These are phyloP conservation scores for Psilopsiagon aymara DNA, from an alignment of 2,113 vertebrate genomes.

Conservation along the genomic window DNA sequence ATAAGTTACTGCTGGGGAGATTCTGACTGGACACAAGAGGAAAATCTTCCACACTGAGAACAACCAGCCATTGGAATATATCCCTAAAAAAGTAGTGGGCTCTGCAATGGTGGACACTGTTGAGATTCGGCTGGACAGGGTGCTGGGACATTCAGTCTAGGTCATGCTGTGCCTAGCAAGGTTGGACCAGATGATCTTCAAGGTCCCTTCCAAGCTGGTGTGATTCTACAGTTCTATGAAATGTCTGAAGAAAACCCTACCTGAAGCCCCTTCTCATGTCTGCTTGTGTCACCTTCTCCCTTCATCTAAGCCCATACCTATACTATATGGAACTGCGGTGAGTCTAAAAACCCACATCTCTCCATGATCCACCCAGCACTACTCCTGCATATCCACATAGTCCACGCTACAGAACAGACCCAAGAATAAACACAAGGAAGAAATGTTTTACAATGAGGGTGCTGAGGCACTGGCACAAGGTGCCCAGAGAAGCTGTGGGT, in stretches of 20 bases:
- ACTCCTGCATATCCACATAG: rapidly evolving
- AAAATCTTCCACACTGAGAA: neutral
- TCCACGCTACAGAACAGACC: neutral
- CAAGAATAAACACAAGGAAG: rapidly evolving
- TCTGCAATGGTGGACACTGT: neutral
- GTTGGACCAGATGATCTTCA: neutral
- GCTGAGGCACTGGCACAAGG: rapidly evolving
- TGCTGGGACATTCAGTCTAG: neutral
- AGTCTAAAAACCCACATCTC: neutral
- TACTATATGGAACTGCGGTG: neutral
- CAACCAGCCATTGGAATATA: neutral
- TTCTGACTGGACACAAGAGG: neutral
- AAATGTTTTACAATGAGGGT: rapidly evolving
- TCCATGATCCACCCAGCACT: neutral
- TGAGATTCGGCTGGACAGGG: neutral
- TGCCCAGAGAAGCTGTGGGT: neutral
- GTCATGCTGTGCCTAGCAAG: neutral
- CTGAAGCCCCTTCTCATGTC: neutral
- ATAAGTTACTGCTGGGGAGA: neutral
- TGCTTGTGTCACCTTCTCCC: neutral
- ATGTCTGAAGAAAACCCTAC: neutral
- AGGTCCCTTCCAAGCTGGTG: neutral
- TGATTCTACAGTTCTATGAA: neutral
- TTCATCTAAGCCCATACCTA: neutral
- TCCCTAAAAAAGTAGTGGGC: neutral